Percentiles rank a stretch among this genome's conserved stretches.
phyloP scores from a whole-genome alignment of 2,797 vertebrate species.

The Poliocrania exsul region DNA sequence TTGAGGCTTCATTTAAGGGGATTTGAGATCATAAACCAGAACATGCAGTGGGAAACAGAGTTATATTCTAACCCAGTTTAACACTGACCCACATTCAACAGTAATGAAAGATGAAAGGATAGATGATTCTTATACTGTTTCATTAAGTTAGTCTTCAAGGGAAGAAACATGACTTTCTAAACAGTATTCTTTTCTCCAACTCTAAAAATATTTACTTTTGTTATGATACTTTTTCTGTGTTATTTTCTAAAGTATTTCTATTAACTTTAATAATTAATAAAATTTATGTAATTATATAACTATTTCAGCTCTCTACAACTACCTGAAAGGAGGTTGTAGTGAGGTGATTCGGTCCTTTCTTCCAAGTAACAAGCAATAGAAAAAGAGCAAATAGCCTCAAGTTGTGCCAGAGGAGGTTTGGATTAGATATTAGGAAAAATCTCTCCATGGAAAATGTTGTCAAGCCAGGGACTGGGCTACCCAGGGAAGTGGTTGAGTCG shows the following conservation, averaged over 20 bases:
- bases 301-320: background rate
- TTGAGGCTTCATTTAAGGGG: background rate
- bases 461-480: background rate
- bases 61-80: background rate
- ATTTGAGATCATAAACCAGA: background rate
- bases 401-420: background rate
- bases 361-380: background rate
- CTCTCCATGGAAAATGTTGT: background rate
- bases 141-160: background rate
- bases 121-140: background rate
- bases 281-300: background rate
- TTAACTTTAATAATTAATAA: background rate
- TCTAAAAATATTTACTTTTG: background rate
- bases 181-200: background rate
- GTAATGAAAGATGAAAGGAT: background rate
- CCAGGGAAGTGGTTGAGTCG: background rate
- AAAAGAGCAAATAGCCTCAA: background rate
- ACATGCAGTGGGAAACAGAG: accelerated
- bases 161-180: background rate
- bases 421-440: background rate
- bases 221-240: background rate
- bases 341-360: background rate
- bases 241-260: background rate
- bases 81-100: background rate
- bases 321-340: background rate